phyloP scores from a whole-genome alignment of 2,113 vertebrate species.

The Puma concolor region DNA sequence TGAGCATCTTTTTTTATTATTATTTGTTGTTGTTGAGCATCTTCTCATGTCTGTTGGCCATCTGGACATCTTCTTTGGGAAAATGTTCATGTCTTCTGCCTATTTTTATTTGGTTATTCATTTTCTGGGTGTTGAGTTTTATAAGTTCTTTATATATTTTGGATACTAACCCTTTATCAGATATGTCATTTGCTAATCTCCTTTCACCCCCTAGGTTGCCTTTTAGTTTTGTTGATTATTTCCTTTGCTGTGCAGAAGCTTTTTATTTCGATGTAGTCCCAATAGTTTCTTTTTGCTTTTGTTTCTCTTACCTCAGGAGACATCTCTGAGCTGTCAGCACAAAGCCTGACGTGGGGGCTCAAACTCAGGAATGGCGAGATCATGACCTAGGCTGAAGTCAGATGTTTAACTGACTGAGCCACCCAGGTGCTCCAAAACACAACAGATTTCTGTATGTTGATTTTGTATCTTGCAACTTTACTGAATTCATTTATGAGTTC shows the following conservation, averaged over 20 bases:
- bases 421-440: no score
- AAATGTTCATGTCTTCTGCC: background rate
- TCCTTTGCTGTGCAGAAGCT: background rate
- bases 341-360: no score
- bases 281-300: background rate
- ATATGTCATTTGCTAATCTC: background rate
- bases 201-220: background rate
- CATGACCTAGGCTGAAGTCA: no score
- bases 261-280: background rate
- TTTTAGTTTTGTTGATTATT: background rate
- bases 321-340: background rate
- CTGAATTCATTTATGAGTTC: background rate
- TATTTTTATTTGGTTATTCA: background rate
- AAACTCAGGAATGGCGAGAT: no score
- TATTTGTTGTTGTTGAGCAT: background rate
- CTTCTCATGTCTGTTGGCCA: background rate
- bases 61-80: background rate
- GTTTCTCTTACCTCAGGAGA: background rate
- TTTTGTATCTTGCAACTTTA: background rate
- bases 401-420: no score
- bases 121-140: background rate
- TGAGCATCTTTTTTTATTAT: background rate
- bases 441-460: background rate
- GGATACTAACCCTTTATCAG: background rate
- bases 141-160: background rate